These are phyloP conservation scores for Caenorhabditis sp. DNA, from an alignment of 2,888 invertebrate genomes.

Conservation along the genomic window DNA sequence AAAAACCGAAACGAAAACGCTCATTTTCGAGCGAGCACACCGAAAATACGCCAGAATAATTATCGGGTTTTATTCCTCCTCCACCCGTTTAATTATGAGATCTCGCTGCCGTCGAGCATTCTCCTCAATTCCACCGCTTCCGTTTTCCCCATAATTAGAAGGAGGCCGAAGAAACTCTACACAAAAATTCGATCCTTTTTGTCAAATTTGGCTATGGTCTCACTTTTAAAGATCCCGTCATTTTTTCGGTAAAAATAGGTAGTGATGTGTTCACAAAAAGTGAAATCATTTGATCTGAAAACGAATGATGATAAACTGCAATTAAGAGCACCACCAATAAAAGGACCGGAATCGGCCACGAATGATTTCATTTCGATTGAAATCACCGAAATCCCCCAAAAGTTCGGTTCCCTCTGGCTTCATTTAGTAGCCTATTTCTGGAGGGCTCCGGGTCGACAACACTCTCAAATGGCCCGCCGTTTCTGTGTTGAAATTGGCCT, in stretches of 20 bases:
- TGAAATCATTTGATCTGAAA: constrained; percentile 49
- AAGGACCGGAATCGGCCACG: constrained; percentile 11
- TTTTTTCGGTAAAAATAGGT: constrained; percentile 19
- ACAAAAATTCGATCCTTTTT: no score
- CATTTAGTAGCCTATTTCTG: no score
- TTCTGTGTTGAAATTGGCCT: constrained; percentile 17
- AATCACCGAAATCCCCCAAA: neutral
- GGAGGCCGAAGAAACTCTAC: no score
- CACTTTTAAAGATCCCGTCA: neutral
- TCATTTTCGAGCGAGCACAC: neutral
- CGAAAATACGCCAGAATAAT: constrained; percentile 12
- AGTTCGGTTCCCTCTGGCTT: no score
- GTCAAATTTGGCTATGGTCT: no score
- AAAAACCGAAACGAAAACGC: neutral
- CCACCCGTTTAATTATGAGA: constrained; percentile 6
- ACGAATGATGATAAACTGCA: constrained; percentile 6
- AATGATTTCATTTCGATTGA: neutral
- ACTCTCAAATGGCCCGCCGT: neutral
- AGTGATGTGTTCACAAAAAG: constrained; percentile 22
- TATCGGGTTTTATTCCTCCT: neutral
- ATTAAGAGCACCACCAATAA: constrained; percentile 25
- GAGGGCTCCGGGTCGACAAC: neutral
- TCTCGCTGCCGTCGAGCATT: neutral
- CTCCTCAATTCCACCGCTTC: no score
- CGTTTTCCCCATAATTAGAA: no score